Conservation (phyloP, 2,113 vertebrate species). For the Pelecanoides urinatrix region DNA sequence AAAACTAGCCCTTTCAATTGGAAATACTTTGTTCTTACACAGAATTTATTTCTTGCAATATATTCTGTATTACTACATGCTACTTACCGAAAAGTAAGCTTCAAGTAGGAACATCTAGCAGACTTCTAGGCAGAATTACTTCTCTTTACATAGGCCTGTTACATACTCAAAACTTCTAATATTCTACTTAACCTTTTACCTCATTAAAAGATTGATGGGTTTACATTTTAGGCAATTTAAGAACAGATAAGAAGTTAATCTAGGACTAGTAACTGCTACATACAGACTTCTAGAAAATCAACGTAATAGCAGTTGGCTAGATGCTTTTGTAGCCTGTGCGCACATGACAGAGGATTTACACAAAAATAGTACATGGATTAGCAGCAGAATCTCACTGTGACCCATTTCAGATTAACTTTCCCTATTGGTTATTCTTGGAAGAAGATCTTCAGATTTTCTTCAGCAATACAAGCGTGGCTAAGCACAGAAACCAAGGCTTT, state of each 20-base stretch:
- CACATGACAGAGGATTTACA: constrained; percentile 43
- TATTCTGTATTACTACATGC: background rate
- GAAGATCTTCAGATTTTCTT: background rate
- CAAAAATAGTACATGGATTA: constrained; percentile 51
- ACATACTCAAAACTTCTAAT: background rate
- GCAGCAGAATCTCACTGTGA: constrained; percentile 48
- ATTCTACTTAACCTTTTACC: constrained; percentile 55
- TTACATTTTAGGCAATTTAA: constrained; percentile 60
- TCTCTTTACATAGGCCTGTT: background rate
- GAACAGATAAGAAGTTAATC: constrained; percentile 61
- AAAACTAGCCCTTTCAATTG: background rate
- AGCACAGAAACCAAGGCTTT: background rate
- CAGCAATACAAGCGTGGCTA: background rate
- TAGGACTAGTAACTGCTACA: constrained; percentile 26
- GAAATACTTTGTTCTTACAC: background rate
- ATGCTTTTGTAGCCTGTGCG: constrained; percentile 10
- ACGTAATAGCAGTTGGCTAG: background rate
- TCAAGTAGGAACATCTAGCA: background rate
- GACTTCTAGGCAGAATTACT: background rate
- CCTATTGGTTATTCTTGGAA: background rate
- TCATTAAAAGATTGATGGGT: constrained; percentile 45
- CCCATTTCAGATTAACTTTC: constrained; percentile 56
- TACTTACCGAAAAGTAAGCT: background rate
- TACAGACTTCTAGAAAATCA: constrained; percentile 38
- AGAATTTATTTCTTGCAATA: background rate